A percentile compares a stretch with the other conserved stretches of the same genome.
Conservation (phyloP, 2,888 invertebrate genomes). For the Liodrosophila aerea region DNA sequence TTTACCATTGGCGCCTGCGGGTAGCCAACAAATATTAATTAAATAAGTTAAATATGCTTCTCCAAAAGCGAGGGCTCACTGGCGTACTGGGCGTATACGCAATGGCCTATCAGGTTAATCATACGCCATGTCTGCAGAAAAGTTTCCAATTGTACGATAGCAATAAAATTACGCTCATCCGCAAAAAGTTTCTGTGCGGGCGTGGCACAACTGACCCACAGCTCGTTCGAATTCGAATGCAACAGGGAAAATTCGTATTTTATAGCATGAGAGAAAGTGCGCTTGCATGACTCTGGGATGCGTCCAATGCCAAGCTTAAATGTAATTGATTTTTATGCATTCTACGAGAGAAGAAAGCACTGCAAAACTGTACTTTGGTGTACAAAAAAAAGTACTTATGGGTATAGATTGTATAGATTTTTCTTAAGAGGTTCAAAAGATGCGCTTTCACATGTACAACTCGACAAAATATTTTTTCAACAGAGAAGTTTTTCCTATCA, state of each 20-base stretch:
- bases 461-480: too few species aligned
- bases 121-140: slow-evolving; percentile 34
- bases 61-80: slow-evolving; percentile 5
- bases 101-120: slow-evolving; percentile 36
- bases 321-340: slow-evolving; percentile 30
- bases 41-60: slow-evolving; percentile 57
- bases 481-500: too few species aligned
- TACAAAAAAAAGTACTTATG: too few species aligned
- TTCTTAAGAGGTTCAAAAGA: too few species aligned
- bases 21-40: slow-evolving; percentile 48
- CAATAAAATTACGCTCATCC: slow-evolving; percentile 21
- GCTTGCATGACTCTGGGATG: neutral
- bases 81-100: slow-evolving; percentile 20
- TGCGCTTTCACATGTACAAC: too few species aligned
- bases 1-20: slow-evolving; percentile 19
- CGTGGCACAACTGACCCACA: neutral
- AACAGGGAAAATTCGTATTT: slow-evolving; percentile 55
- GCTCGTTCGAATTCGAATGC: slow-evolving; percentile 39
- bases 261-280: slow-evolving; percentile 61
- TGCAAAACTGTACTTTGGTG: slow-evolving; percentile 2
- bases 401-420: too few species aligned
- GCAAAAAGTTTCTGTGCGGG: neutral
- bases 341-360: slow-evolving; percentile 15
- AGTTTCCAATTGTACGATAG: slow-evolving; percentile 9
- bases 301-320: slow-evolving; percentile 16